phyloP scores from a whole-genome alignment of 35 echinoderm and acorn worm species.

The Heliocidaris tuberculata region DNA sequence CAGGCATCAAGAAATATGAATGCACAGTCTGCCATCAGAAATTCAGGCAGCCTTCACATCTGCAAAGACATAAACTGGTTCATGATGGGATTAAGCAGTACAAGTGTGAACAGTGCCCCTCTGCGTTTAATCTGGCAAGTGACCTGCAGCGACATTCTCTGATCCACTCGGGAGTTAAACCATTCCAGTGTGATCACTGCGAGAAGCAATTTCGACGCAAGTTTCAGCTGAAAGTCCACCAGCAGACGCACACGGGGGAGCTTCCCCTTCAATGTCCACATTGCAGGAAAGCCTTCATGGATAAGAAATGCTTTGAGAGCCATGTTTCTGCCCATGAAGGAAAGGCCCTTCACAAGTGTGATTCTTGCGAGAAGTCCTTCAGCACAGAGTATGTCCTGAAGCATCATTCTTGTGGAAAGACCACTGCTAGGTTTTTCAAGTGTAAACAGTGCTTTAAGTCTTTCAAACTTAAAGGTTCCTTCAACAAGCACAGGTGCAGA shows the following conservation, averaged over 20 bases:
- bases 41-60: conserved; percentile 42
- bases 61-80: conserved; percentile 44
- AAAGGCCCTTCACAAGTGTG: not conserved
- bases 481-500: not conserved
- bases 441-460: conserved; percentile 51
- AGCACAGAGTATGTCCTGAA: conserved; percentile 5
- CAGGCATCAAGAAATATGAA: conserved; percentile 44
- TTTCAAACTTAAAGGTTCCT: conserved; percentile 29
- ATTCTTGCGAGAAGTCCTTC: not conserved
- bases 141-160: conserved; percentile 54
- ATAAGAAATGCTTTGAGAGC: conserved; percentile 18
- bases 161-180: conserved; percentile 65
- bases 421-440: conserved; percentile 33
- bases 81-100: conserved; percentile 46
- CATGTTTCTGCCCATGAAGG: not conserved
- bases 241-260: conserved; percentile 51
- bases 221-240: conserved; percentile 49
- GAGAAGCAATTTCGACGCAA: conserved; percentile 50
- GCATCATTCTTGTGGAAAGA: conserved; percentile 30
- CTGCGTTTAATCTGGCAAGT: conserved; percentile 44
- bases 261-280: not conserved
- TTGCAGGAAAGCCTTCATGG: conserved; percentile 28
- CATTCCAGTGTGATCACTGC: conserved; percentile 59
- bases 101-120: conserved; percentile 27
- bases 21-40: conserved; percentile 48